These are phyloP conservation scores for Sebastes wilsoni DNA, from an alignment of 2,797 vertebrate species.

Conservation along the genomic window DNA sequence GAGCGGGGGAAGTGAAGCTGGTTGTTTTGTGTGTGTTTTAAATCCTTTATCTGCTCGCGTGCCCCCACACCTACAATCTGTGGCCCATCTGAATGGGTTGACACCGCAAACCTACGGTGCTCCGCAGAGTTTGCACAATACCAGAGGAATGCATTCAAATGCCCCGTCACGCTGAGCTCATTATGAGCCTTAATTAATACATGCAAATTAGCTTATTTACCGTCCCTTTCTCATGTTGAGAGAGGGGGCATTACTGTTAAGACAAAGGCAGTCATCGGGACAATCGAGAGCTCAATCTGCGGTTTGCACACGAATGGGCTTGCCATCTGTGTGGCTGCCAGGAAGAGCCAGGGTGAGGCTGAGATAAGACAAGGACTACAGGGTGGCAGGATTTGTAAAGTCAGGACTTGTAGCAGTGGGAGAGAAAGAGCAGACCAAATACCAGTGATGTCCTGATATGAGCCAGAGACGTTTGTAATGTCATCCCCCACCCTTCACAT, in stretches of 20 bases:
- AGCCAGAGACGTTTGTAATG: conserved; percentile 4
- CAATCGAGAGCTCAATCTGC: conserved; percentile 76
- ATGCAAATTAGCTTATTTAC: conserved; percentile 82
- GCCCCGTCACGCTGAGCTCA: conserved; percentile 76
- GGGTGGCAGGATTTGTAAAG: conserved; percentile 43
- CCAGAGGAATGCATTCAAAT: conserved; percentile 80
- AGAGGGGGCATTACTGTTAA: conserved; percentile 57
- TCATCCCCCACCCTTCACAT: background rate
- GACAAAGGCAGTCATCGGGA: conserved; percentile 74
- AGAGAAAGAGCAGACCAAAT: conserved; percentile 45
- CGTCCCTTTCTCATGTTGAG: conserved; percentile 74
- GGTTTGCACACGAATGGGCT: conserved; percentile 83
- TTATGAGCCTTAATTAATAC: conserved; percentile 86
- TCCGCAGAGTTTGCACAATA: conserved; percentile 82
- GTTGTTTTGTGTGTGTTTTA: conserved; percentile 63
- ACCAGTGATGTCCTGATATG: conserved; percentile 29
- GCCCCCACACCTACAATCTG: conserved; percentile 56
- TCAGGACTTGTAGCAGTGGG: conserved; percentile 19
- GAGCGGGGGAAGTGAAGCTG: conserved; percentile 39
- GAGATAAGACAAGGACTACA: conserved; percentile 67
- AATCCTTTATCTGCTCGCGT: conserved; percentile 57
- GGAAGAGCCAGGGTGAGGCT: conserved; percentile 58
- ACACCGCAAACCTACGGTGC: conserved; percentile 48
- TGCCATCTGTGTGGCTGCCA: conserved; percentile 80
- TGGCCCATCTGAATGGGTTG: conserved; percentile 57